Conservation (phyloP, 1,140 invertebrate genomes). For the Papilio glaucus region DNA sequence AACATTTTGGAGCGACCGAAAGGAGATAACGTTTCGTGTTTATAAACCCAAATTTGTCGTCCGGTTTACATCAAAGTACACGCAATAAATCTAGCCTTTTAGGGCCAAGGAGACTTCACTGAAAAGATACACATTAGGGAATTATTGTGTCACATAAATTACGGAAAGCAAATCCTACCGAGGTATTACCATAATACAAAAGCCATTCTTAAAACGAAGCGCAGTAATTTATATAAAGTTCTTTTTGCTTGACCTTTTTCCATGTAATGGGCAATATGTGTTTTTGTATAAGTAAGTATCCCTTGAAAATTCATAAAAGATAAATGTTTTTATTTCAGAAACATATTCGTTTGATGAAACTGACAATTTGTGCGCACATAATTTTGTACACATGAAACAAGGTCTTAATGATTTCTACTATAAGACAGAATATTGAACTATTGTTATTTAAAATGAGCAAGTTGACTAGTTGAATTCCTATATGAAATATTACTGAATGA, state of each 20-base stretch:
- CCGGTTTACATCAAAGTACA: constrained; percentile 33
- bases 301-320: not conserved
- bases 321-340: not conserved
- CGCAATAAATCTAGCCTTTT: constrained; percentile 38
- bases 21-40: constrained; percentile 15
- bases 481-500: too few species aligned
- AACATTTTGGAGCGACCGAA: constrained; percentile 33
- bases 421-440: too few species aligned
- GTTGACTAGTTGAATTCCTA: too few species aligned
- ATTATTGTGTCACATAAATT: constrained; percentile 39
- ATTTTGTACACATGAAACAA: too few species aligned
- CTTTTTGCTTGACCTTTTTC: constrained; percentile 16
- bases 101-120: constrained; percentile 33
- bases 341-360: not conserved
- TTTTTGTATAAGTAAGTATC: not conserved
- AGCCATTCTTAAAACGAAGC: constrained; percentile 17
- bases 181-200: constrained; percentile 34
- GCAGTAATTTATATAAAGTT: constrained; percentile 20
- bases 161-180: constrained; percentile 27
- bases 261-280: not conserved
- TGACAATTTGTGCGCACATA: too few species aligned
- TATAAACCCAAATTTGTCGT: constrained; percentile 35
- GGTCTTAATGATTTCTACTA: too few species aligned
- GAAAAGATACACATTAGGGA: constrained; percentile 37
- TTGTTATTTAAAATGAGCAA: too few species aligned